phyloP scores from a whole-genome alignment of 2,113 vertebrate species.

The Raja brachyura region DNA sequence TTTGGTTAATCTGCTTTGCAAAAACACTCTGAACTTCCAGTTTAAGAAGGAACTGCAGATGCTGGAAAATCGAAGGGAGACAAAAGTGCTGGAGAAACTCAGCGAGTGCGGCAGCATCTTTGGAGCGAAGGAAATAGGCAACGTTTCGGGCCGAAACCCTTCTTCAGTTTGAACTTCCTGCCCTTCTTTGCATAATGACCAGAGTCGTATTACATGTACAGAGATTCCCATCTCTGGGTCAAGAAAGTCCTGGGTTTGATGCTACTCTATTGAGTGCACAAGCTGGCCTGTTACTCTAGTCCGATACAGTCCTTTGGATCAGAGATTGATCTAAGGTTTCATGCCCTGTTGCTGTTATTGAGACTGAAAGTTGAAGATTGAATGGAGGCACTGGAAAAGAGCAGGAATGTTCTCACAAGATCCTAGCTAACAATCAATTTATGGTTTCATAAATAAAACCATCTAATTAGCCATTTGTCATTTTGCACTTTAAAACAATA shows the following conservation, averaged over 20 bases:
- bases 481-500: neutral
- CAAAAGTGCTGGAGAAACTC: too few relatives aligned
- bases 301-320: neutral
- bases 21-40: neutral
- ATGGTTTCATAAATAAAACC: neutral
- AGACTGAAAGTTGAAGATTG: neutral
- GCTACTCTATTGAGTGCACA: neutral
- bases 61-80: too few relatives aligned
- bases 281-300: neutral
- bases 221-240: neutral
- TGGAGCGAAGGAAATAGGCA: too few relatives aligned
- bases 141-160: too few relatives aligned
- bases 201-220: neutral
- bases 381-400: neutral
- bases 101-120: too few relatives aligned
- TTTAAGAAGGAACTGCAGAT: too few relatives aligned
- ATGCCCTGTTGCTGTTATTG: neutral
- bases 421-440: neutral
- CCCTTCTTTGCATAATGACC: neutral
- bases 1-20: neutral
- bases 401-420: neutral
- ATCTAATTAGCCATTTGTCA: neutral
- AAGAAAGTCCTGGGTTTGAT: neutral
- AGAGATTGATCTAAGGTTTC: neutral
- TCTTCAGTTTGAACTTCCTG: neutral